Percentiles rank a stretch among this genome's conserved stretches.
Conservation (phyloP, 2,888 invertebrate genomes). For the Drosophila nr. perissopoda region DNA sequence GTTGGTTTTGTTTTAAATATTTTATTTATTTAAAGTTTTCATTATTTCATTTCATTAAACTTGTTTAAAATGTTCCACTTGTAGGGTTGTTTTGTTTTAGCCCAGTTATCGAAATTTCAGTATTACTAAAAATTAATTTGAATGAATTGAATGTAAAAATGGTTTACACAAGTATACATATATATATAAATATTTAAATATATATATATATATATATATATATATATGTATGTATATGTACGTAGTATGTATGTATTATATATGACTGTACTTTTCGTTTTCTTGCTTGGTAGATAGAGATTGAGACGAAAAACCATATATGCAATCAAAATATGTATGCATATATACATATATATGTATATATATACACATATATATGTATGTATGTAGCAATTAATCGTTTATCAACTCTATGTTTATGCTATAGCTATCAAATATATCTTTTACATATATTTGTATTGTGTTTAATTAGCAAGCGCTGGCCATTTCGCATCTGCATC, state of each 20-base stretch:
- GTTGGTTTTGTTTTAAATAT: conserved; percentile 65
- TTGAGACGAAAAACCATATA: conserved; percentile 74
- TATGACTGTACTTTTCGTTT: conserved; percentile 48
- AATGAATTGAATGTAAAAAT: conserved; percentile 77
- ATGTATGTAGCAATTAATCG: conserved; percentile 65
- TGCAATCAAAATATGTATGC: conserved; percentile 66
- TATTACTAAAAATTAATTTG: conserved; percentile 78
- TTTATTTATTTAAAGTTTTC: conserved; percentile 78
- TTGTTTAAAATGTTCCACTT: conserved; percentile 42
- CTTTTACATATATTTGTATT: conserved; percentile 67
- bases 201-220: conserved; percentile 21
- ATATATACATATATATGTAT: conserved; percentile 43
- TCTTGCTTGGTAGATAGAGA: conserved; percentile 54
- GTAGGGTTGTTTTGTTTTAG: conserved; percentile 36
- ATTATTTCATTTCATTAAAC: conserved; percentile 71
- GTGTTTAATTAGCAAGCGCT: conserved; percentile 69
- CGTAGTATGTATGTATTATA: conserved; percentile 36
- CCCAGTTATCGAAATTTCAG: conserved; percentile 64
- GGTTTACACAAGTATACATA: conserved; percentile 62
- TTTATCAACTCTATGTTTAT: conserved; percentile 73
- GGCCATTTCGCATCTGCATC: conserved; percentile 51
- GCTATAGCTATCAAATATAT: conserved; percentile 73
- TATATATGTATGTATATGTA: conserved; percentile 22
- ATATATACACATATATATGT: conserved; percentile 61
- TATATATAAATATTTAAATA: conserved; percentile 24